Evolutionary conservation across 2,797 vertebrate genomes (phyloP).

Genomic region (Scolopax rusticola): DNA sequence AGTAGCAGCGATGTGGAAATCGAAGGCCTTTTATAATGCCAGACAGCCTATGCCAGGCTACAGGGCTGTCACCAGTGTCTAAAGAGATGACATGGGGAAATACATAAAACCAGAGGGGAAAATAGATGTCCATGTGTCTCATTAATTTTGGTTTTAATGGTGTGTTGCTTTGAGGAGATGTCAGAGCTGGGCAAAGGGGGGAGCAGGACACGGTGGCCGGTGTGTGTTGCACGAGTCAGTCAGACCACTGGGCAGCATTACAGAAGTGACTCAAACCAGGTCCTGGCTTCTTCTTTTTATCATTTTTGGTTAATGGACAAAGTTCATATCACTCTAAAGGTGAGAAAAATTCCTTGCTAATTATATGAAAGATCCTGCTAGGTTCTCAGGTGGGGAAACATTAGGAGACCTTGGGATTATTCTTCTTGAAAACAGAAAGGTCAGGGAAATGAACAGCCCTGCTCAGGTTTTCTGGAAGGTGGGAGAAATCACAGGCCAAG

Average conservation of each 20-base stretch:
- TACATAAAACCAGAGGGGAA: constrained; percentile 41
- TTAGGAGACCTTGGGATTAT: background rate
- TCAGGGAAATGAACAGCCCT: background rate
- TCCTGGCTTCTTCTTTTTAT: background rate
- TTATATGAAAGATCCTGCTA: background rate
- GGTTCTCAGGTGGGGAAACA: background rate
- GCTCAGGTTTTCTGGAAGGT: background rate
- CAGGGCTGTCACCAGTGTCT: constrained; percentile 35
- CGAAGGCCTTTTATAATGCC: constrained; percentile 56
- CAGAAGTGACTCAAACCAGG: background rate
- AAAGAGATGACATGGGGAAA: constrained; percentile 51
- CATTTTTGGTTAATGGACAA: background rate
- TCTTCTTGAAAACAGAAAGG: background rate
- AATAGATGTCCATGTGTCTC: constrained; percentile 29
- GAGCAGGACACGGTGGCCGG: background rate
- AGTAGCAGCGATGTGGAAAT: constrained; percentile 65
- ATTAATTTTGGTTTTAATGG: constrained; percentile 32
- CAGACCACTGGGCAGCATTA: background rate
- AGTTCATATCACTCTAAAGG: background rate
- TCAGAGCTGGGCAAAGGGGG: background rate
- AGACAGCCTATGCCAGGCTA: constrained; percentile 49
- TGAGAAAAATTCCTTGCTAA: background rate
- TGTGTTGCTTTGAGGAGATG: constrained; percentile 41
- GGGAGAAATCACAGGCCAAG: background rate
- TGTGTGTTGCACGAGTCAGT: accelerated